Evolutionary conservation across 1,140 invertebrate species (phyloP), one percentile per base, ranked within the genome.

Genomic region (Patella vulgata): DNA sequence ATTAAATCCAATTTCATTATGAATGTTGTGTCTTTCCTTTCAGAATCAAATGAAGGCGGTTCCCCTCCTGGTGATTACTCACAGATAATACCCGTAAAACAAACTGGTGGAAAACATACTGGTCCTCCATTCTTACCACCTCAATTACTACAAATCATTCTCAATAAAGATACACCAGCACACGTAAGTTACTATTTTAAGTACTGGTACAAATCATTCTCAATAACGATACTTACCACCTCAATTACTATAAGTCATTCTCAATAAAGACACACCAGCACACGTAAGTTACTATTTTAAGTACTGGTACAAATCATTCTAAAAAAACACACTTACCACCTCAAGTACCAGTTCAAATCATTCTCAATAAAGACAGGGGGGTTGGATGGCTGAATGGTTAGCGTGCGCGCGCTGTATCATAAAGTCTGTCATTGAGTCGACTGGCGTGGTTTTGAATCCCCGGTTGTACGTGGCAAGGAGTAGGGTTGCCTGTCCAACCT

Each of bases 291-390:
- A 19, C 43, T n/a, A 42, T 17, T n/a, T 28, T 2, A 1, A 2
- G 2, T 19, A 57, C 71, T 69, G 73, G 71, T 28, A 75, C 71
- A 14, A 79, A 78, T 69, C 73, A 72, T 84, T 90, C 91, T 56
- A 89, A 92, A 47, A 97, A 97, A 17, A 97, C 97, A 9, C 93
- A 98, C 69, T 87, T 99, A 66, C 97, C 97, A 33, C 97, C 97
- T 31, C 96, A 99, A 86, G 85, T 99, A 48, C 86, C 98, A 19
- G 33, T 25, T 50, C 96, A 99, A 66, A 97, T 99, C 81, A 99
- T 99, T 79, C 87, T 99, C 3, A 99, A 99, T 84, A 99, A 99
- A 85, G n/a, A n/a, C n/a, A n/a, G n/a, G n/a, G n/a, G n/a, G n/a
- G n/a, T n/a, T n/a, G n/a, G n/a, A n/a, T n/a, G n/a, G n/a, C n/a